Evolutionary conservation across 2,797 vertebrate genomes (phyloP).

Genomic region (Gymnocypris eckloni): DNA sequence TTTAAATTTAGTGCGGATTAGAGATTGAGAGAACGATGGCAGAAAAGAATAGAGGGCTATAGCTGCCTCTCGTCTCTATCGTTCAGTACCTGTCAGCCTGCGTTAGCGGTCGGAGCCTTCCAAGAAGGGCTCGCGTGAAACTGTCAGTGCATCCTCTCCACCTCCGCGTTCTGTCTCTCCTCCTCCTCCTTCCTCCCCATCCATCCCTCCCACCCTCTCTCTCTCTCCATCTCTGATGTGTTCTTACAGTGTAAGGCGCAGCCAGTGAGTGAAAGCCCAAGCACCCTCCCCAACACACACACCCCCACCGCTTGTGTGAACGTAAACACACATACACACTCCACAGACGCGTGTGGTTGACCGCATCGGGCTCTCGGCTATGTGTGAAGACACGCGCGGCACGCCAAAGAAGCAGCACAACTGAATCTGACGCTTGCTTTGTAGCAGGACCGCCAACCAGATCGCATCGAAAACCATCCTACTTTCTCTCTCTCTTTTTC

Average conservation of each 20-base stretch:
- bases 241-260: conserved; percentile 63
- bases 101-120: conserved; percentile 58
- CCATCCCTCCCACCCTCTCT: conserved; percentile 53
- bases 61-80: conserved; percentile 59
- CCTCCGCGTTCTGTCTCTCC: conserved; percentile 57
- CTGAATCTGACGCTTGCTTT: conserved; percentile 64
- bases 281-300: conserved; percentile 51
- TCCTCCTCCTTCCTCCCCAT: conserved; percentile 45
- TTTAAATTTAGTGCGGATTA: conserved; percentile 41
- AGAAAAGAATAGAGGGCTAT: conserved; percentile 16
- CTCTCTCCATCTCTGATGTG: conserved; percentile 61
- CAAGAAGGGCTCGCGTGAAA: conserved; percentile 61
- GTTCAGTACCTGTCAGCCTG: conserved; percentile 69
- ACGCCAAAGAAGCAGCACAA: conserved; percentile 63
- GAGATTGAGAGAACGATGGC: conserved; percentile 35
- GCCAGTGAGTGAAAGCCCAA: conserved; percentile 62
- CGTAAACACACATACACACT: conserved; percentile 51
- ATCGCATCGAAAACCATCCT: conserved; percentile 60
- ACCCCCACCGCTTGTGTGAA: conserved; percentile 43
- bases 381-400: conserved; percentile 66
- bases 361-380: conserved; percentile 61
- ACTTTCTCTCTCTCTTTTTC: conserved; percentile 60
- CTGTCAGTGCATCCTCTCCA: conserved; percentile 66
- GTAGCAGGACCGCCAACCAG: conserved; percentile 61
- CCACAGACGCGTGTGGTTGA: conserved; percentile 62